Evolutionary conservation across 2,888 invertebrate species (phyloP).

Genomic region (Hetaerina titia): DNA sequence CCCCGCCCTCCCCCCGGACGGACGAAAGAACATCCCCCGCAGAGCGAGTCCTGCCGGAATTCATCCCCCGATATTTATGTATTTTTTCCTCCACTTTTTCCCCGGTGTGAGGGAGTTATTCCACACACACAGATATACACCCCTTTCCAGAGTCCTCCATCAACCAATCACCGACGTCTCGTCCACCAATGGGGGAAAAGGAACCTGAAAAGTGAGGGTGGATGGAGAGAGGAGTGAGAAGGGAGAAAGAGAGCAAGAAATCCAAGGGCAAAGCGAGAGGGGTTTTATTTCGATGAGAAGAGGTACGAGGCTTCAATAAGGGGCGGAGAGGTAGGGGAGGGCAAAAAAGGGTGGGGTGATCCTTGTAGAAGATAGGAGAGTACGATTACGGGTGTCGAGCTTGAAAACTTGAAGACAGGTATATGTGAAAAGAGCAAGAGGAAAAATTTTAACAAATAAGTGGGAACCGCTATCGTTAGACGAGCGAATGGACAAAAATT

Average conservation of each 20-base stretch:
- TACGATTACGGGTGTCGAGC: background rate
- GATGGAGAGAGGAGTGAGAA: background rate
- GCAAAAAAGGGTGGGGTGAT: background rate
- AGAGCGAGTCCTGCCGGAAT: background rate
- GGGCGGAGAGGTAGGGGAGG: background rate
- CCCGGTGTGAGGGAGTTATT: background rate
- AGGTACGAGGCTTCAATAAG: background rate
- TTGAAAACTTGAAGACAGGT: background rate
- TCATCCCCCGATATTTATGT: conserved; percentile 56
- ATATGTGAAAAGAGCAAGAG: too few species aligned
- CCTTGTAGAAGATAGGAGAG: background rate
- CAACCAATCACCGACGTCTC: conserved; percentile 52
- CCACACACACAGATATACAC: background rate
- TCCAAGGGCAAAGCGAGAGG: background rate
- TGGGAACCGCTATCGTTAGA: too few species aligned
- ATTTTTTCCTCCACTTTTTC: conserved; percentile 45
- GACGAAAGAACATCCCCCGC: conserved; percentile 2
- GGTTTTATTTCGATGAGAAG: background rate
- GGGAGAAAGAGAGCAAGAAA: background rate
- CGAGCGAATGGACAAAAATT: too few species aligned
- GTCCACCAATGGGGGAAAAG: conserved; percentile 40
- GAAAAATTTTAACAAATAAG: too few species aligned
- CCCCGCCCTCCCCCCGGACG: background rate
- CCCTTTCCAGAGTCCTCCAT: conserved; percentile 11
- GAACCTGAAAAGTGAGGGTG: background rate